Evolutionary conservation across 2,888 invertebrate genomes (phyloP), one percentile per base, ranked within the genome.

Genomic region (Ganaspis brasiliensis): DNA sequence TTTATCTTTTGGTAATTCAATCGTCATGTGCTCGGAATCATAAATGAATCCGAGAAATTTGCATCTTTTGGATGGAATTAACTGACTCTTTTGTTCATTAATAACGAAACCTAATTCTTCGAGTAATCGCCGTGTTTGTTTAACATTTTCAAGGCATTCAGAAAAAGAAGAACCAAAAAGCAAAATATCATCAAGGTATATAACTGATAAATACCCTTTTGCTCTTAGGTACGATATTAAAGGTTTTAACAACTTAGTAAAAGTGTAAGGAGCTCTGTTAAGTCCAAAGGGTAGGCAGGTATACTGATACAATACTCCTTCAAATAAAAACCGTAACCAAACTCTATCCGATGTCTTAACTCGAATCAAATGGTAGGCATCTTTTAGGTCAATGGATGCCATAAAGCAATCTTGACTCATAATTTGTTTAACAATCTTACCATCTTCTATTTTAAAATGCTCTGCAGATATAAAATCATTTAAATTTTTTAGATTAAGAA

Each of bases 31-130:
- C 12, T 26, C 31, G 0, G 77, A 79, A 19, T 75, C 24, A 16
- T 77, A 79, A 12, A 75, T 26, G 24, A 77, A 77, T 4, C 77
- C 77, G 12, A 79, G 16, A 70, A 67, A 74, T 14, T 73, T 77
- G 3, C 24, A 12, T 16, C 12, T 8, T 21, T 26, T 63, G 12
- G 35, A 12, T 4, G 77, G 73, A 6, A 12, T 16, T 26, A 77
- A 61, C 12, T 40, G 21, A 1, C 49, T 73, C n/a, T 77, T 73
- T 21, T 31, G 37, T 16, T 35, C 55, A 16, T 77, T 77, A 19
- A 77, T 73, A 9, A 72, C 21, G 19, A 76, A 76, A 14, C 72
- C 76, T 8, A 76, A 24, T 2, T 35, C 1, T 9, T 52, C 45
- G 12, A 76, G 63, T 1, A 63, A 9, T 9, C 52, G 35, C 1